phyloP scores from a whole-genome alignment of 2,113 vertebrate species.

The Cardinalis cardinalis region DNA sequence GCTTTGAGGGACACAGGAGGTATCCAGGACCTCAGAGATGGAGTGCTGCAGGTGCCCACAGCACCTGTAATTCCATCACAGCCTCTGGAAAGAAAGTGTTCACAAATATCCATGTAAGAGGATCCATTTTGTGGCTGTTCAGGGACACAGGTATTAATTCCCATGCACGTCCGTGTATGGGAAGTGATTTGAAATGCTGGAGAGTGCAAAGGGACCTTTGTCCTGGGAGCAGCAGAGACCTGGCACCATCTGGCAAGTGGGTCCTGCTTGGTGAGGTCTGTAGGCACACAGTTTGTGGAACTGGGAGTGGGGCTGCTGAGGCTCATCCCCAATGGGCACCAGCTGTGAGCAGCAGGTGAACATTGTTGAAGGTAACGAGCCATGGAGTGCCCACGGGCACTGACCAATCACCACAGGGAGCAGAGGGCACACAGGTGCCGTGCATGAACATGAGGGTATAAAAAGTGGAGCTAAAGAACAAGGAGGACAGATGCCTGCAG shows the following conservation, averaged over 20 bases:
- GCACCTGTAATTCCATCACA: neutral
- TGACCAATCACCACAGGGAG: neutral
- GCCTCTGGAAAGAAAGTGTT: neutral
- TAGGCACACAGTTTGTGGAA: neutral
- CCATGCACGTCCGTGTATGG: rapidly evolving
- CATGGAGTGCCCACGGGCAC: neutral
- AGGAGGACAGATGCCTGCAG: neutral
- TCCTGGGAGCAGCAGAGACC: neutral
- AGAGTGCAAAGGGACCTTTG: neutral
- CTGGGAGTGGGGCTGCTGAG: neutral
- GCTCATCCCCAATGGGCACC: neutral
- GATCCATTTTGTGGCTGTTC: rapidly evolving
- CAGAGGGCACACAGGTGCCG: neutral
- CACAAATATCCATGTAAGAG: rapidly evolving
- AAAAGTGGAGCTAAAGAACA: neutral
- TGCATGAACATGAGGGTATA: neutral
- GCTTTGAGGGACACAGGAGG: neutral
- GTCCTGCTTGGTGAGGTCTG: neutral
- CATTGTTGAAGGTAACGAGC: neutral
- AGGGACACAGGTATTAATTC: neutral
- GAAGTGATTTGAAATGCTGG: neutral
- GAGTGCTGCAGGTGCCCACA: neutral
- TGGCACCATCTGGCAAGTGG: rapidly evolving
- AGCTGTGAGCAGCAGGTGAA: neutral
- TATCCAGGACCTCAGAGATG: neutral